Base-by-base conservation (phyloP, 1,140 invertebrate species). In the Euwallacea similis region DNA sequence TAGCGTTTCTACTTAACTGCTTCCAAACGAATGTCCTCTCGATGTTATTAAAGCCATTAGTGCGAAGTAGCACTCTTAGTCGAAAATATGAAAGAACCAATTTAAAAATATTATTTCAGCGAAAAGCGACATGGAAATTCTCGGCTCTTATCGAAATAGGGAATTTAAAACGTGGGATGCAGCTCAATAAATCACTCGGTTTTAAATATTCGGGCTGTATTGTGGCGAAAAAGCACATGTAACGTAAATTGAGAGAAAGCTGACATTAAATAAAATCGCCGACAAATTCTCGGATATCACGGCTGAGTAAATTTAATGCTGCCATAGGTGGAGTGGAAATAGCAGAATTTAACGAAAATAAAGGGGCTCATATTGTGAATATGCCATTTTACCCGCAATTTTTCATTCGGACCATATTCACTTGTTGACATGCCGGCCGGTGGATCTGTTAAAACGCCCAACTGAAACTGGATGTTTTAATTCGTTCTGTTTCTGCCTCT, bases 141-240 rank as follows among this genome's bases (percentile, higher is more conserved):
- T 21, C 55, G 10, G 10, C 21, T 58, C 21, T 15, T n/a, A 10
- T 15, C 9, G 21, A 15, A 33, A 15, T 58, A 58, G n/a, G 16
- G 16, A 33, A 16, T 21, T 10, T 16, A 58, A 58, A 58, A 16
- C 13, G 21, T n/a, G 55, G 10, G 13, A 16, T 10, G 10, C n/a
- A 33, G 21, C 13, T 58, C 16, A 33, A 58, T 58, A 58, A 58
- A 58, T 58, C 55, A 58, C 16, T 58, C 16, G 10, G n/a, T 41
- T 58, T 58, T 58, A 58, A 58, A 58, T 58, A 58, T 58, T 58
- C 55, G 13, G 21, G 55, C 16, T 58, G 13, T 16, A 58, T 58
- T 58, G 55, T 58, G 55, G 55, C n/a, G 10, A 33, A 58, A 58
- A 33, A 58, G 21, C 55, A 58, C 55, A 58, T 58, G 55, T 58